Conservation (phyloP, 2,113 vertebrate genomes). For the Gasterosteus aculeatus region DNA sequence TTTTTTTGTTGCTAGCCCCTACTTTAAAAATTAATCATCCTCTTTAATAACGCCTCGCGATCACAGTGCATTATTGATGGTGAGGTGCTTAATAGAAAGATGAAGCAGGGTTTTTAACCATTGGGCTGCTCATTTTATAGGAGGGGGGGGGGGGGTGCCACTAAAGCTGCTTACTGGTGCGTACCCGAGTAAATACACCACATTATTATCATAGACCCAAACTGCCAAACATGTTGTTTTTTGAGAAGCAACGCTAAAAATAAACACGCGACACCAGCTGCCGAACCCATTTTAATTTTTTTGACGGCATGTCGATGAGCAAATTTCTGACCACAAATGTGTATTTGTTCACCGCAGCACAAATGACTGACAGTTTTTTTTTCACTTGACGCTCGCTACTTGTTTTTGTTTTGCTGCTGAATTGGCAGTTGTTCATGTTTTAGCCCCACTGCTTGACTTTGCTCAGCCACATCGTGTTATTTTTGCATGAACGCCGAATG, state of each 20-base stretch:
- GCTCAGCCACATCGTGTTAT: slow-evolving; percentile 33
- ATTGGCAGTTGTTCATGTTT: slow-evolving; percentile 14
- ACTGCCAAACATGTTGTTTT: slow-evolving; percentile 25
- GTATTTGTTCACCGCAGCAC: slow-evolving; percentile 12
- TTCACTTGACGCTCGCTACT: slow-evolving; percentile 8
- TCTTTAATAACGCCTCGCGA: slow-evolving; percentile 84
- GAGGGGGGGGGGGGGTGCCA: slow-evolving; percentile 6
- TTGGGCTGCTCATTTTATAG: slow-evolving; percentile 62
- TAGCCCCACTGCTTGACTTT: slow-evolving; percentile 28
- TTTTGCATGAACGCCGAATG: slow-evolving; percentile 39
- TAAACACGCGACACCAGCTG: slow-evolving; percentile 17
- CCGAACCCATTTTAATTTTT: not conserved
- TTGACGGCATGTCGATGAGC: not conserved
- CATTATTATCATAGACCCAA: slow-evolving; percentile 49
- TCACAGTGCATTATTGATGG: slow-evolving; percentile 86
- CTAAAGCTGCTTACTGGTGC: slow-evolving; percentile 63
- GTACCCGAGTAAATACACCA: slow-evolving; percentile 53
- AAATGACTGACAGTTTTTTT: slow-evolving; percentile 9
- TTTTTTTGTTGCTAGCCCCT: slow-evolving; percentile 74
- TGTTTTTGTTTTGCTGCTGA: not conserved
- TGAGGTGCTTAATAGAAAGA: slow-evolving; percentile 77
- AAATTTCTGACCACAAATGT: slow-evolving; percentile 27
- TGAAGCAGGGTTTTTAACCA: slow-evolving; percentile 65
- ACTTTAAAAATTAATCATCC: slow-evolving; percentile 86
- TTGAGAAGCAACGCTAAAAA: slow-evolving; percentile 12